Base-by-base conservation (phyloP, 2,888 invertebrate genomes). In the Suillia variegata region DNA sequence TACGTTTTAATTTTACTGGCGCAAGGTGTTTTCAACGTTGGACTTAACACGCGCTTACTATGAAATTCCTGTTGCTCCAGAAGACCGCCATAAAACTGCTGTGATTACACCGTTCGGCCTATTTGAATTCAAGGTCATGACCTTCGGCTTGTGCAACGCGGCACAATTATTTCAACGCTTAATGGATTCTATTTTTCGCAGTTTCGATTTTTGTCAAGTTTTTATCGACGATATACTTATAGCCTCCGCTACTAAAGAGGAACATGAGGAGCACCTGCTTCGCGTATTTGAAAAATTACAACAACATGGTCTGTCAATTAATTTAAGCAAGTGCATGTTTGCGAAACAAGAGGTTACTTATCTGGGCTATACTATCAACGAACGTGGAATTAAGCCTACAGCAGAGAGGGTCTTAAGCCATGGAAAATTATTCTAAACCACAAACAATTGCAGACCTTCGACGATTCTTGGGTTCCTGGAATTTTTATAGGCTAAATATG, bases 131-230 rank as follows among this genome's bases (percentile, higher is more conserved):
- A 38, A n/a, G 4, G 38, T 38, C 4, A 38, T 38, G 38, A 8
- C 17, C 1, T 24, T 47, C 24, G 33, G 53, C 5, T 64, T 80
- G 2, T 56, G 70, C 0, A 78, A 78, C 52, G 74, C 76, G 2
- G 72, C 68, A 2, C 74, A 75, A 47, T 74, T 74, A 0, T 80
- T 79, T 58, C 53, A 53, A 31, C 24, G 50, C 12, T 26, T 26
- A 12, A 38, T 56, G 49, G 38, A 56, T 22, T 8, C 8, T 8
- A n/a, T 42, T 2, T n/a, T 56, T 2, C 50, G 54, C 18, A 49
- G 45, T 4, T 42, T 34, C 12, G 48, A 56, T 33, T 38, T 33
- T 26, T 55, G 61, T 47, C 52, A 53, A n/a, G 10, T 10, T 6
- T 51, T 18, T 45, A 56, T 53, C 8, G 48, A 55, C 20, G 51